Conservation (phyloP, 2,888 invertebrate genomes). For the Eilema caniola region DNA sequence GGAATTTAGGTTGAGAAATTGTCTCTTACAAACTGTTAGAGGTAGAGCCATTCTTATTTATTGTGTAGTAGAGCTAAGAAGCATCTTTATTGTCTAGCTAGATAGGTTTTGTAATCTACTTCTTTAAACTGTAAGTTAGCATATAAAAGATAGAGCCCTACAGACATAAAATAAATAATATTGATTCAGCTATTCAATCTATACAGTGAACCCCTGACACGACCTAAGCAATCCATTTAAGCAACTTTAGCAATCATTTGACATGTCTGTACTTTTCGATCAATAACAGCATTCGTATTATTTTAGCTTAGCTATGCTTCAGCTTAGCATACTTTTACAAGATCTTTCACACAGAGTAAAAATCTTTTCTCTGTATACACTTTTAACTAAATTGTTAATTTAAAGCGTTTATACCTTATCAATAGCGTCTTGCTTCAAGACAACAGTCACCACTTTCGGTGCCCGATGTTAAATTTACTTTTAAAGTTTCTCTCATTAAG, state of each 20-base stretch:
- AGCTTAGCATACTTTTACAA: not conserved
- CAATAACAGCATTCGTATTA: not conserved
- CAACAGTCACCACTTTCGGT: not conserved
- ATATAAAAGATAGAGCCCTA: not conserved
- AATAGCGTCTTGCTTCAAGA: no score
- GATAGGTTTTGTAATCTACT: not conserved
- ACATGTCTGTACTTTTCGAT: not conserved
- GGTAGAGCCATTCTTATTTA: no score
- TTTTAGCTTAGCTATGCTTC: not conserved
- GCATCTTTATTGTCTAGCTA: not conserved
- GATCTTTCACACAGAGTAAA: not conserved
- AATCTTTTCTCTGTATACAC: not conserved
- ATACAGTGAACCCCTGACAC: not conserved
- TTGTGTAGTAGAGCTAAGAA: no score
- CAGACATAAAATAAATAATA: not conserved
- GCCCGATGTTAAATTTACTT: not conserved
- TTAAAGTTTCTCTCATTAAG: slow-evolving; percentile 3
- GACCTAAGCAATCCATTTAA: not conserved
- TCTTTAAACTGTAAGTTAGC: not conserved
- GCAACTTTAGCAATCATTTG: not conserved
- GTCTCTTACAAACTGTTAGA: no score
- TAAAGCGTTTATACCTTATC: not conserved
- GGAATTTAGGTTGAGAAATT: not conserved
- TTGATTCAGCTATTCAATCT: not conserved
- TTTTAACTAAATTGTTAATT: not conserved